phyloP scores from a whole-genome alignment of 2,888 invertebrate species.

The Chloroclystis v-ata region DNA sequence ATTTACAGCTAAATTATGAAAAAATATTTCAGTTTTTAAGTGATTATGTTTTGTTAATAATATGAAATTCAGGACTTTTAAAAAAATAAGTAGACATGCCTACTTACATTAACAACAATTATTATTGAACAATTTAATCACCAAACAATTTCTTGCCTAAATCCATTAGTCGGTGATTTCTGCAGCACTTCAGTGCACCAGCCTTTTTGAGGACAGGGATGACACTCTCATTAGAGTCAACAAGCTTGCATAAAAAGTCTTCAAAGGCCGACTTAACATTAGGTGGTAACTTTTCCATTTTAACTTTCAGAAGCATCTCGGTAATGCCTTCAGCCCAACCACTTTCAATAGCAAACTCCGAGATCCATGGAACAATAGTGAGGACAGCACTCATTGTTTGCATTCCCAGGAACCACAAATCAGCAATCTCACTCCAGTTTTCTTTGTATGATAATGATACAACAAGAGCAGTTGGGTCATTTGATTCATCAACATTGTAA shows the following conservation, averaged over 20 bases:
- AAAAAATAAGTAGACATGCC: constrained; percentile 35
- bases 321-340: constrained; percentile 96
- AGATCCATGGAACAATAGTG: constrained; percentile 90
- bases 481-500: constrained; percentile 92
- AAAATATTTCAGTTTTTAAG: constrained; percentile 24
- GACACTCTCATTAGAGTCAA: constrained; percentile 87
- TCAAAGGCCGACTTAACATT: constrained; percentile 94
- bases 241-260: constrained; percentile 90
- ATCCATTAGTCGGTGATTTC: constrained; percentile 93
- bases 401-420: constrained; percentile 96
- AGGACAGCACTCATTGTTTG: constrained; percentile 92
- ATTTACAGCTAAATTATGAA: constrained; percentile 34
- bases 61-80: constrained; percentile 31
- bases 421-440: constrained; percentile 92
- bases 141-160: constrained; percentile 92
- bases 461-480: constrained; percentile 88
- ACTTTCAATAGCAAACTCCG: constrained; percentile 93
- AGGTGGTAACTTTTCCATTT: constrained; percentile 87
- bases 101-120: constrained; percentile 30
- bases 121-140: constrained; percentile 77
- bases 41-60: constrained; percentile 34
- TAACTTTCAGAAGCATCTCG: constrained; percentile 88
- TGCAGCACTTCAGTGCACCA: constrained; percentile 89
- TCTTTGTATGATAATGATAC: constrained; percentile 92
- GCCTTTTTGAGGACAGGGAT: constrained; percentile 87